These are phyloP conservation scores for Epinotia brunnichana DNA, from an alignment of 2,888 invertebrate genomes.

Conservation along the genomic window DNA sequence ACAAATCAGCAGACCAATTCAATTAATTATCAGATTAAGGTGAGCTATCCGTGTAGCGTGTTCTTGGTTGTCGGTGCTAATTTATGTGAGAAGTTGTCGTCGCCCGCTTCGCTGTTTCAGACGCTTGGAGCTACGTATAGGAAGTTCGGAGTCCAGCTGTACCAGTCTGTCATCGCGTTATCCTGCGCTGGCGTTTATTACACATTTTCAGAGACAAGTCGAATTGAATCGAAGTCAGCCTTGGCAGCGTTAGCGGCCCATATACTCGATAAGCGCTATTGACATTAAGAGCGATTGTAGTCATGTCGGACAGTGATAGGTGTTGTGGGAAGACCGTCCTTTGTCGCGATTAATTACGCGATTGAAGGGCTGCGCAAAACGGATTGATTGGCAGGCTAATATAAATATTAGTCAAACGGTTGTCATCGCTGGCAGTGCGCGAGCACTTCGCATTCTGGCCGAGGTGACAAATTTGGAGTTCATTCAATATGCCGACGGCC, in stretches of 20 bases:
- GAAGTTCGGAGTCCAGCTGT: slow-evolving; percentile 39
- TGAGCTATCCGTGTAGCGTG: slow-evolving; percentile 74
- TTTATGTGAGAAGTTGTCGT: slow-evolving; percentile 63
- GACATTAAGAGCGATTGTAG: slow-evolving; percentile 53
- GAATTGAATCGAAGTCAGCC: slow-evolving; percentile 45
- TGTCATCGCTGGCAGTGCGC: slow-evolving; percentile 65
- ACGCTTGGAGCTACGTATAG: slow-evolving; percentile 31
- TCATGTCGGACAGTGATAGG: slow-evolving; percentile 52
- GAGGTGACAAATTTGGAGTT: slow-evolving; percentile 63
- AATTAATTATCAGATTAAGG: slow-evolving; percentile 84
- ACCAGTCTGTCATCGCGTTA: slow-evolving; percentile 23
- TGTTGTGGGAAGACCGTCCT: slow-evolving; percentile 56
- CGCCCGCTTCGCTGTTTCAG: slow-evolving; percentile 56
- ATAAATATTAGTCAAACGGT: slow-evolving; percentile 65
- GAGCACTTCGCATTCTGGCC: slow-evolving; percentile 58
- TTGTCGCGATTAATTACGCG: slow-evolving; percentile 67
- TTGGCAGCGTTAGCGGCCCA: slow-evolving; percentile 49
- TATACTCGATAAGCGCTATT: slow-evolving; percentile 47
- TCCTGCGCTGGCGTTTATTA: slow-evolving; percentile 42
- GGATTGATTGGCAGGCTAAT: slow-evolving; percentile 71
- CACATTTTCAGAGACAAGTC: slow-evolving; percentile 22
- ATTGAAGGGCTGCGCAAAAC: slow-evolving; percentile 68
- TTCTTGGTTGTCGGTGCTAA: slow-evolving; percentile 68
- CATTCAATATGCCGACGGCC: slow-evolving; percentile 23
- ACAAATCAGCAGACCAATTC: slow-evolving; percentile 82